These are phyloP conservation scores for Aptenodytes patagonicus DNA, from an alignment of 2,113 vertebrate genomes.

Conservation along the genomic window DNA sequence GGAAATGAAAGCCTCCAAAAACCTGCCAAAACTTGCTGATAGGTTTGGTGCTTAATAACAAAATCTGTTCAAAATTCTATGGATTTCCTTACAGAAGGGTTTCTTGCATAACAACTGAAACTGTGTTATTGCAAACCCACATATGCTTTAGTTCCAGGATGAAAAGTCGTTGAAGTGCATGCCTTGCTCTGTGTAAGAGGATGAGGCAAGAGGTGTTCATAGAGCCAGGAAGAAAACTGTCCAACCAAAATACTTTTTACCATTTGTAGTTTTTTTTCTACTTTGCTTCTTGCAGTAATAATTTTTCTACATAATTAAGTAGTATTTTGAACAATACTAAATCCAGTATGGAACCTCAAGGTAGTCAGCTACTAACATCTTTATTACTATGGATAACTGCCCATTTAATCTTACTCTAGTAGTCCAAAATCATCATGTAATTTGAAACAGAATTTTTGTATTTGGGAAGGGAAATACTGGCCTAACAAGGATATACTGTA, in stretches of 20 bases:
- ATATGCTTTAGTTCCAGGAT: background rate
- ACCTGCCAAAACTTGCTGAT: background rate
- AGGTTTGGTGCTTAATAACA: background rate
- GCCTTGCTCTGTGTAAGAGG: background rate
- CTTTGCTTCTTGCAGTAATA: background rate
- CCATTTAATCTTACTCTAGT: background rate
- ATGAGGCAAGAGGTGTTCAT: background rate
- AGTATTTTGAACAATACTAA: background rate
- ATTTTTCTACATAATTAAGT: background rate
- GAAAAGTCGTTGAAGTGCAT: background rate
- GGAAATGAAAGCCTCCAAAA: background rate
- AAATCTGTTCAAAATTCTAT: background rate
- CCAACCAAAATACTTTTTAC: background rate
- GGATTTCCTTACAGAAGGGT: background rate
- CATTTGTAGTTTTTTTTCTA: background rate
- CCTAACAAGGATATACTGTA: background rate
- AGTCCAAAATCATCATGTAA: background rate
- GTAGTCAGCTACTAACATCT: background rate
- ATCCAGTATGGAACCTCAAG: background rate
- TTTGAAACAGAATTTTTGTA: background rate
- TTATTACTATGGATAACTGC: background rate
- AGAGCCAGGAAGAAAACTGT: background rate
- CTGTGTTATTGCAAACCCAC: background rate
- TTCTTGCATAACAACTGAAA: background rate
- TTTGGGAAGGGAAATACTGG: background rate